phyloP scores from a whole-genome alignment of 53 echinoderm and acorn worm species.

The Holothuria scabra region DNA sequence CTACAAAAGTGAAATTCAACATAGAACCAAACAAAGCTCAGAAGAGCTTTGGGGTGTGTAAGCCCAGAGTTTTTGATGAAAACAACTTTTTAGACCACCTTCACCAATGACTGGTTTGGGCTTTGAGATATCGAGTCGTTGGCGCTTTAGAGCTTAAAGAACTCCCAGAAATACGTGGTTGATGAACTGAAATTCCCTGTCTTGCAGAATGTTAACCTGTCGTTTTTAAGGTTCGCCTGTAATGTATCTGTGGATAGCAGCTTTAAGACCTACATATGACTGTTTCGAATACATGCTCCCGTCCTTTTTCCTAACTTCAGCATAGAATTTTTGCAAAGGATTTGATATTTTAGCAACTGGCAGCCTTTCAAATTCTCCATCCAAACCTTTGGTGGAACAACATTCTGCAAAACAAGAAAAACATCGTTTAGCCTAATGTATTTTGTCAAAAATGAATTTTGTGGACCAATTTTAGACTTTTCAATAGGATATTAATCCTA shows the following conservation, averaged over 20 bases:
- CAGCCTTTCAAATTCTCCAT: background rate
- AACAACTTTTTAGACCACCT: conserved; percentile 33
- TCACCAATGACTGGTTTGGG: background rate
- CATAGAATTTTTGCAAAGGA: conserved; percentile 3
- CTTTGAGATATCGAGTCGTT: background rate
- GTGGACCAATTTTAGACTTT: too few species aligned
- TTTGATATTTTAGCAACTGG: background rate
- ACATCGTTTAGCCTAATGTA: too few species aligned
- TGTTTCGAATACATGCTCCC: conserved; percentile 22
- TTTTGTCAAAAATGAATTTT: too few species aligned
- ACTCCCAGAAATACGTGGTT: background rate
- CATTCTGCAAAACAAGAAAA: too few species aligned
- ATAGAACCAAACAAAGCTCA: conserved; percentile 40
- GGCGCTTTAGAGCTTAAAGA: background rate
- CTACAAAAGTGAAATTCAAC: conserved; percentile 14
- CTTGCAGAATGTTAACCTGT: background rate
- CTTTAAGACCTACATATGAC: conserved; percentile 6
- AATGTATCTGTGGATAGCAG: conserved; percentile 9
- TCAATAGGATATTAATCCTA: too few species aligned
- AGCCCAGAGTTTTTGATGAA: background rate
- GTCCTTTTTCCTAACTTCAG: background rate
- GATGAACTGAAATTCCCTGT: too few species aligned
- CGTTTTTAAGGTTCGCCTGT: conserved; percentile 7
- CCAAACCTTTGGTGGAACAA: background rate
- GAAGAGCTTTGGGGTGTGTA: conserved; percentile 8